Evolutionary conservation across 2,888 invertebrate genomes (phyloP), one percentile per base, ranked within the genome.

Genomic region (Cheiracanthium punctorium): DNA sequence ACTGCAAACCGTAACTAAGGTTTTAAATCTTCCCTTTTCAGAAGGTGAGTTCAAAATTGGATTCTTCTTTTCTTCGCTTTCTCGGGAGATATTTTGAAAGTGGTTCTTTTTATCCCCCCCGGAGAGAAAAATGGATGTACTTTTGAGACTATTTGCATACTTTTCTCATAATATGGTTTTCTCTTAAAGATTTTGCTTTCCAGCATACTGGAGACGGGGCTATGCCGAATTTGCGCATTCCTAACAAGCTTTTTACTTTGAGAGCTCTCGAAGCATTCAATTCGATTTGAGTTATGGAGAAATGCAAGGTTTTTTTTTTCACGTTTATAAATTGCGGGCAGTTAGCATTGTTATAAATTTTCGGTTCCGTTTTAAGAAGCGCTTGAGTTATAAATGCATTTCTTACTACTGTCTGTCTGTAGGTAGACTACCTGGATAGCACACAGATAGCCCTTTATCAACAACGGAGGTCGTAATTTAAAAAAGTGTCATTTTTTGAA

Each of bases 51-150:
- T 64, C 52, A 75, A 82, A 82, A 75, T 82, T 82, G 75, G 69
- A 75, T 75, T 70, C 70, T 52, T 69, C 58, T 48, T n/a, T 52
- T 41, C 73, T 24, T 17, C 30, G 32, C 67, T 33, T 37, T 69
- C 33, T 69, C 69, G 33, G 12, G 33, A n/a, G 67, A 30, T 67
- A 67, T 67, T 67, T 32, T 32, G 69, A 24, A 24, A 43, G 43
- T 67, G 65, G 28, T 41, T 33, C 58, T 64, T 69, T 43, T 69
- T 79, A 48, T 79, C 71, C 67, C 67, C 29, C 77, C 77, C 79
- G 1, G 33, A 12, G 72, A 82, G 82, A 82, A 82, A 82, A 82
- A 82, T 82, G 82, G 82, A 82, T 82, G 30, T 74, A 75, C 75
- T 75, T 82, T 80, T n/a, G 20, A 52, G 65, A 71, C 37, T 32